Conservation (phyloP, 2,888 invertebrate genomes). For the Pheosia tremula region DNA sequence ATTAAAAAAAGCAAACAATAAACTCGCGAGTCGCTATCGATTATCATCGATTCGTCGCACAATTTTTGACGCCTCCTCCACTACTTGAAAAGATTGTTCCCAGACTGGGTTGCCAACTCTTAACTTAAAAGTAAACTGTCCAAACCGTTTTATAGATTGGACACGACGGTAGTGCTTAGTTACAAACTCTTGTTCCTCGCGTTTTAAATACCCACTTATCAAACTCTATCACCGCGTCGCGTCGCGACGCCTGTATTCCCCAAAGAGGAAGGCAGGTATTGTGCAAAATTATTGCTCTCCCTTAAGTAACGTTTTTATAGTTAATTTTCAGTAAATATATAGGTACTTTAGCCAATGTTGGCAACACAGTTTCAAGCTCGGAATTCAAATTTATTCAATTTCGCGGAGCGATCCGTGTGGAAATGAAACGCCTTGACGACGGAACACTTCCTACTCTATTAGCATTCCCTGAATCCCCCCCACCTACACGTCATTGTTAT, state of each 20-base stretch:
- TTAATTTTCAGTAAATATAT: background rate
- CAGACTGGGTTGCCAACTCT: constrained; percentile 1
- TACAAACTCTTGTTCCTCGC: too few relatives aligned
- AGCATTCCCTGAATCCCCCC: constrained; percentile 50
- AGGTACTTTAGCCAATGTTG: background rate
- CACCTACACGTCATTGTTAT: constrained; percentile 47
- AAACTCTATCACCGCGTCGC: too few relatives aligned
- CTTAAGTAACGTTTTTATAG: background rate
- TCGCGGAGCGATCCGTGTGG: constrained; percentile 64
- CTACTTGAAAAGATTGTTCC: background rate
- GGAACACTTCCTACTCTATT: constrained; percentile 65
- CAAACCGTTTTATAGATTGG: background rate
- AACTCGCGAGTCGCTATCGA: background rate
- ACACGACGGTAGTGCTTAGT: too few relatives aligned
- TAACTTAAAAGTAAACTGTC: background rate
- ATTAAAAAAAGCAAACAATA: background rate
- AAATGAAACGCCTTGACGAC: constrained; percentile 67
- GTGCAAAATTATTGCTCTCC: too few relatives aligned
- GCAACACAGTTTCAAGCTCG: constrained; percentile 40
- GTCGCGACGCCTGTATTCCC: too few relatives aligned
- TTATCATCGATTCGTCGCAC: constrained; percentile 1
- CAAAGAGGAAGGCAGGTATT: too few relatives aligned
- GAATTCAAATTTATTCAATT: constrained; percentile 83
- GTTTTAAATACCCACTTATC: too few relatives aligned
- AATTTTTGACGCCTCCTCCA: background rate